Evolutionary conservation across 2,797 vertebrate genomes (phyloP), one percentile per base, ranked within the genome.

Genomic region (Morelia viridis): DNA sequence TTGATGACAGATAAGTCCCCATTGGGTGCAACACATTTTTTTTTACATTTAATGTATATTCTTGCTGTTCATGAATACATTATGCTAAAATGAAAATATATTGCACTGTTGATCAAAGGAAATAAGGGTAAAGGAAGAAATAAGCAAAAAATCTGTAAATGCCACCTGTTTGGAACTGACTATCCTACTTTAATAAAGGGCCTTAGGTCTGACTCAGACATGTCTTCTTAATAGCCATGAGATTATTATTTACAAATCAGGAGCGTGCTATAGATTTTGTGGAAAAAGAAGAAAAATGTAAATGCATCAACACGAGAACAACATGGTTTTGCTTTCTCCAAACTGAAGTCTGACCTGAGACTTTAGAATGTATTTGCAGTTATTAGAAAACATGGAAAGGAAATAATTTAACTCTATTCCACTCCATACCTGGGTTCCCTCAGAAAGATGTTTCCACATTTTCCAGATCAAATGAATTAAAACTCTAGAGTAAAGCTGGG

Each of bases 401-500:
- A 89, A 28, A 2, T 22, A 46, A 68, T 41, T 3, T 24, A 85
- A 71, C 46, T 22, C 61, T 5, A 9, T 26, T 85, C n/a, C n/a
- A 46, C 41, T 24, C 26, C 85, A 41, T 5, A 13, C 56, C 19
- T 10, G 17, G 76, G 61, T 92, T 57, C 11, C 91, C 46, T 94
- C 46, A 57, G 60, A 91, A 94, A 41, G 4, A 11, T 88, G n/a
- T 35, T 93, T 94, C 90, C 84, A 76, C 9, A 46, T 93, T 95
- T 95, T 90, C 92, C 88, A 96, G 87, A 94, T 96, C 94, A 96
- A 96, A 96, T 96, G 58, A 57, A 92, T 94, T 93, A 95, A 46
- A 94, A 94, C 15, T 4, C 65, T 93, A 56, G 92, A 96, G 90
- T 91, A 90, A 15, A 31, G 92, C 0, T 0, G 31, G 92, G 90